These are phyloP conservation scores for Microcebus murinus DNA, from an alignment of 2,113 vertebrate species.

Conservation along the genomic window DNA sequence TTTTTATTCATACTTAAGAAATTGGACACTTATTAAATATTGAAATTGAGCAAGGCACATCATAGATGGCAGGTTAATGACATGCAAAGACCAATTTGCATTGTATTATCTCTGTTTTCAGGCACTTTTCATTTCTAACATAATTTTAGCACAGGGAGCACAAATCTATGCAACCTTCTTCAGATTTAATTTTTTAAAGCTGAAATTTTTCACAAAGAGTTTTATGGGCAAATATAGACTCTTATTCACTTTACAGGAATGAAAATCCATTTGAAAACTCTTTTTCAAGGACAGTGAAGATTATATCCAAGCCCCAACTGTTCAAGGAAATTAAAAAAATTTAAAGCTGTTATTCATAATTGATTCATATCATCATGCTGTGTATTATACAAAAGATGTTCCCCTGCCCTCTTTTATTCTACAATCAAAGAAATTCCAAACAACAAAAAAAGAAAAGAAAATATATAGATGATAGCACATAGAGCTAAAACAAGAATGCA, in stretches of 20 bases:
- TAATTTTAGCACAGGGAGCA: slow-evolving; percentile 60
- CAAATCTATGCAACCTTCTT: slow-evolving; percentile 39
- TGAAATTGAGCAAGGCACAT: slow-evolving; percentile 67
- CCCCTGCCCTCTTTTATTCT: neutral
- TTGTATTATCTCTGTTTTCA: slow-evolving; percentile 71
- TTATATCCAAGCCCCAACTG: neutral
- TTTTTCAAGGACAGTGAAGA: neutral
- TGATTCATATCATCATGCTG: neutral
- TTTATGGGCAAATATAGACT: neutral
- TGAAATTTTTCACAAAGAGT: slow-evolving; percentile 47
- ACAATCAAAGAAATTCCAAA: slow-evolving; percentile 16
- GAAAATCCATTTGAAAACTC: slow-evolving; percentile 21
- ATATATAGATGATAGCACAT: neutral
- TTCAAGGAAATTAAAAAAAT: neutral
- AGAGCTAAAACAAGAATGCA: neutral
- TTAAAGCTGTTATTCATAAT: neutral
- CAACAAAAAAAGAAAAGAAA: neutral
- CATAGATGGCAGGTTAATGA: slow-evolving; percentile 65
- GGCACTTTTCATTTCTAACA: slow-evolving; percentile 56
- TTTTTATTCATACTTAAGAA: slow-evolving; percentile 79
- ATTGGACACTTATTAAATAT: slow-evolving; percentile 69
- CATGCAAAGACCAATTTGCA: slow-evolving; percentile 57
- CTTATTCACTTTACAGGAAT: neutral
- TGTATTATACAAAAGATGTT: neutral
- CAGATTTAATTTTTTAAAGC: slow-evolving; percentile 54